Evolutionary conservation across 2,113 vertebrate genomes (phyloP), one percentile per base, ranked within the genome.

Genomic region (Ptilorrhoa leucosticta): DNA sequence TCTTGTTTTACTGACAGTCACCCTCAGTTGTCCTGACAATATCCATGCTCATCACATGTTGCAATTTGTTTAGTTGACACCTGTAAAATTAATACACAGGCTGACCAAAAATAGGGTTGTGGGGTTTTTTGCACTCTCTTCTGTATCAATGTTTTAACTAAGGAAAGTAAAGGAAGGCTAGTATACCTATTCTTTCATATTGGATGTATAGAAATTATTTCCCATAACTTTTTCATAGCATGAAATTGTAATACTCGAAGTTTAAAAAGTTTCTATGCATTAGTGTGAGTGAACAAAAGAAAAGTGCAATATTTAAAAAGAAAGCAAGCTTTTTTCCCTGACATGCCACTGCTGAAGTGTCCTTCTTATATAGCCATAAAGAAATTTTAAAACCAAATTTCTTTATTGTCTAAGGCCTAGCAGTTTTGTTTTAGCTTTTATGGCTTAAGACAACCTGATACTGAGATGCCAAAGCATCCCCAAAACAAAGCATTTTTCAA

Each of bases 301-400:
- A 96, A 96, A 98, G 98, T 98, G 98, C 98, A 98, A 98, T 98
- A 97, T 97, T 88, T 92, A 86, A 95, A 96, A 87, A 95, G 87
- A 97, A 95, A 83, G 93, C 95, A 72, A 93, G 94, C 93, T 94
- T 90, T 94, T 95, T 94, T 84, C 87, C 97, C 96, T 94, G 2
- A 87, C 92, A 70, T 87, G 81, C 92, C 96, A 94, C 96, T 97
- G 97, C 97, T 97, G 92, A 98, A 98, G 98, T 98, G 97, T 96
- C 98, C 97, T 98, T 97, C 95, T 90, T 94, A 50, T 22, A 97
- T 84, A 97, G 97, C 96, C 93, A 97, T 97, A 96, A 98, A 97
- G 97, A 97, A 98, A 97, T 98, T 97, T 88, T 85, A 63, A 96
- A 95, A 93, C 96, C 87, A 96, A 93, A 97, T 98, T 97, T 98